Conservation (phyloP, 2,888 invertebrate species). For the Dorcus hopei region DNA sequence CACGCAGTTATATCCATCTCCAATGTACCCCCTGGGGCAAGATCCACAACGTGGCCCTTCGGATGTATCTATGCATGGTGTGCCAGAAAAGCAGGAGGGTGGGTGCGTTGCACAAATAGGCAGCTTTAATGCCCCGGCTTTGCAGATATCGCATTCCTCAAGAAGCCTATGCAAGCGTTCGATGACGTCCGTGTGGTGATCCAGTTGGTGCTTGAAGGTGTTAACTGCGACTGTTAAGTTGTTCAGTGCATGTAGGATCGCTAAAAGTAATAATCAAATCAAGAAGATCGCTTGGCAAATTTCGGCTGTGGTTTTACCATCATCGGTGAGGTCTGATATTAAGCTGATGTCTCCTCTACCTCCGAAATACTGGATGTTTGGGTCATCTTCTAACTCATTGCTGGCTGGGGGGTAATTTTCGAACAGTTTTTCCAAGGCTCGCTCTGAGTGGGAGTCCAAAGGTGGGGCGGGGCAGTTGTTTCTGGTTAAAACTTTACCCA, state of each 20-base stretch:
- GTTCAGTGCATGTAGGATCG: conserved; percentile 61
- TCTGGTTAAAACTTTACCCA: conserved; percentile 53
- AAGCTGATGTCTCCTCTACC: conserved; percentile 68
- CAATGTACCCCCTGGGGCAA: conserved; percentile 71
- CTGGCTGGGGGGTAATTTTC: conserved; percentile 41
- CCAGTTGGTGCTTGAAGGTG: conserved; percentile 67
- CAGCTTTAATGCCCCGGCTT: conserved; percentile 45
- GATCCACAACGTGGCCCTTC: conserved; percentile 66
- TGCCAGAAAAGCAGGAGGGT: conserved; percentile 63
- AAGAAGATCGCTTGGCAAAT: background rate
- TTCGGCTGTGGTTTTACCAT: conserved; percentile 42
- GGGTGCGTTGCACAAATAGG: conserved; percentile 49
- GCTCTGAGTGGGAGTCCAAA: conserved; percentile 32
- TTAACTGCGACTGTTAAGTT: conserved; percentile 66
- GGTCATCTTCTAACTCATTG: conserved; percentile 38
- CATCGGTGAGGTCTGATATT: conserved; percentile 55
- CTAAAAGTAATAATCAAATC: conserved; percentile 13
- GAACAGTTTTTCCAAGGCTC: conserved; percentile 42
- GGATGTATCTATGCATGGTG: conserved; percentile 58
- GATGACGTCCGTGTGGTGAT: conserved; percentile 66
- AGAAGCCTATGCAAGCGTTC: conserved; percentile 67
- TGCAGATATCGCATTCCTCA: conserved; percentile 74
- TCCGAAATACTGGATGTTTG: conserved; percentile 47
- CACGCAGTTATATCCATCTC: conserved; percentile 58
- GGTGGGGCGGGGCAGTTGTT: conserved; percentile 50